These are phyloP conservation scores for Bothrops jararaca DNA, from an alignment of 2,113 vertebrate species.

Conservation along the genomic window DNA sequence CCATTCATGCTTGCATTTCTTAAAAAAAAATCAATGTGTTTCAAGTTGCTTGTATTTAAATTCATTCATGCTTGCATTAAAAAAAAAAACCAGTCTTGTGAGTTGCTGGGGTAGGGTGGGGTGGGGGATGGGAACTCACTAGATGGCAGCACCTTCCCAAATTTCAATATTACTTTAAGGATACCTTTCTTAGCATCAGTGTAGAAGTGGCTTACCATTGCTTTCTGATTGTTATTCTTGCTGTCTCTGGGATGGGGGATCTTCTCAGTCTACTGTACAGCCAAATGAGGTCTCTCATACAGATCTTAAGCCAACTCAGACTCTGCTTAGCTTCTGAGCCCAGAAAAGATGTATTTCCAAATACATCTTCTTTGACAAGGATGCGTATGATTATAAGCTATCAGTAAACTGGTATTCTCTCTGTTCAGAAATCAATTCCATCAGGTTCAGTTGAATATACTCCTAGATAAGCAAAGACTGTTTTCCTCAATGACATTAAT, in stretches of 20 bases:
- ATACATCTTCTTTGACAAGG: background rate
- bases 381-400: background rate
- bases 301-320: background rate
- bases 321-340: background rate
- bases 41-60: background rate
- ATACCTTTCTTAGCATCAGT: background rate
- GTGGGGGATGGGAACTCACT: slow-evolving; percentile 49
- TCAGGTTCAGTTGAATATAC: background rate
- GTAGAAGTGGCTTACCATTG: background rate
- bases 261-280: background rate
- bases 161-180: slow-evolving; percentile 40
- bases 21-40: background rate
- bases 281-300: background rate
- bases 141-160: slow-evolving; percentile 67
- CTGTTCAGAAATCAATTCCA: background rate
- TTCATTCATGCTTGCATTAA: background rate
- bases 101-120: background rate
- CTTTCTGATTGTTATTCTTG: background rate
- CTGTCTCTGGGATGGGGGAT: background rate
- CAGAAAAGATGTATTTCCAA: background rate
- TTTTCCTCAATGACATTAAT: too few species aligned
- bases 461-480: background rate
- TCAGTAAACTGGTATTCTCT: background rate
- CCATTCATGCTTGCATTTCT: background rate
- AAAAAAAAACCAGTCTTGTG: background rate